Evolutionary conservation across 2,888 invertebrate species (phyloP).

Genomic region (Zonitis immaculata): DNA sequence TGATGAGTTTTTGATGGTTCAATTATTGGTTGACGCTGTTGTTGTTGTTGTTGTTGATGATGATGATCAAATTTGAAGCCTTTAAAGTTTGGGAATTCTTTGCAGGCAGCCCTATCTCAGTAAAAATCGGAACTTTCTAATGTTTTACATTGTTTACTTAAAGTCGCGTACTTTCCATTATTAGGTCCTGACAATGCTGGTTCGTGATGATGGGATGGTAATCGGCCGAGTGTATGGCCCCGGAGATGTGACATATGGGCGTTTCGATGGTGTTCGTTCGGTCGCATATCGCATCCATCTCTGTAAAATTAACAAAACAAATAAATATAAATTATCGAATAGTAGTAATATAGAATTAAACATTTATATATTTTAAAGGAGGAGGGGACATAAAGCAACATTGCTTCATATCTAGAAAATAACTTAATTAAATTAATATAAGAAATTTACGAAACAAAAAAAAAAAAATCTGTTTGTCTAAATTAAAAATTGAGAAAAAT

Average conservation of each 20-base stretch:
- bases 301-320: conserved; percentile 30
- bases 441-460: too few relatives aligned
- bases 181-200: conserved; percentile 60
- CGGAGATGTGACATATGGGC: conserved; percentile 47
- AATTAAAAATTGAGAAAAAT: background rate
- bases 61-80: conserved; percentile 54
- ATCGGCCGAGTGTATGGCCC: conserved; percentile 64
- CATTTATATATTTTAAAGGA: too few relatives aligned
- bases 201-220: conserved; percentile 59
- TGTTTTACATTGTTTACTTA: conserved; percentile 95
- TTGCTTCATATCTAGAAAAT: too few relatives aligned
- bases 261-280: conserved; percentile 43
- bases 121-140: conserved; percentile 91
- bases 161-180: conserved; percentile 88
- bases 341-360: too few relatives aligned
- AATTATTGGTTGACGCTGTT: too few relatives aligned
- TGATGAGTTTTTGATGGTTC: too few relatives aligned
- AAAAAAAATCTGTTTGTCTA: background rate
- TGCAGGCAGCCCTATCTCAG: conserved; percentile 70
- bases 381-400: conserved; percentile 2
- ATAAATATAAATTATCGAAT: too few relatives aligned
- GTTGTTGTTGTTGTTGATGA: conserved; percentile 46
- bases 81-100: conserved; percentile 51
- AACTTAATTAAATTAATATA: too few relatives aligned
- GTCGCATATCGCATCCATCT: conserved; percentile 50